Percentiles rank a stretch among this genome's conserved stretches.
Conservation (phyloP, 2,888 invertebrate species). For the Rhagonycha fulva region DNA sequence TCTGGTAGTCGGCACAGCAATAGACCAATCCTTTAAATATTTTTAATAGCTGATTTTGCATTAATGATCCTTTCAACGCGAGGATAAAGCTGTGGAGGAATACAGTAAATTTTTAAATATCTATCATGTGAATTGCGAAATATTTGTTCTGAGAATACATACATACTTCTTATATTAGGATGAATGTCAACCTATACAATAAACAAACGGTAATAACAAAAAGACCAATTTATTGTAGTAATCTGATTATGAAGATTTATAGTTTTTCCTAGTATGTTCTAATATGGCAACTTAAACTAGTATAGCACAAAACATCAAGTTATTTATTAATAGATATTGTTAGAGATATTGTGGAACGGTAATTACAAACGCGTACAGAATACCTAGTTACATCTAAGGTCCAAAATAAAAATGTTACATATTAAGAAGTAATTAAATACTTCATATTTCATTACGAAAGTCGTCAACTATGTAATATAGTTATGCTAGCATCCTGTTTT, state of each 20-base stretch:
- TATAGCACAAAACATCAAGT: slow-evolving; percentile 11
- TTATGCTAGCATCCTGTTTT: neutral
- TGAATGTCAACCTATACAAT: neutral
- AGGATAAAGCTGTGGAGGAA: too few relatives aligned
- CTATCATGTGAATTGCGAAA: neutral
- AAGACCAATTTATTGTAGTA: slow-evolving; percentile 10
- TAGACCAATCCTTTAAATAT: too few relatives aligned
- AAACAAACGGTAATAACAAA: slow-evolving; percentile 9
- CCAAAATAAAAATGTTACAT: neutral
- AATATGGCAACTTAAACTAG: slow-evolving; percentile 19
- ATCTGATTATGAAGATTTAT: slow-evolving; percentile 21
- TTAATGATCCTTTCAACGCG: too few relatives aligned
- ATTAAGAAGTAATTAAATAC: neutral
- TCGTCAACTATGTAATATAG: neutral
- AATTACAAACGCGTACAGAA: slow-evolving; percentile 7
- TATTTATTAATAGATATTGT: slow-evolving; percentile 17
- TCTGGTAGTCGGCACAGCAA: too few relatives aligned
- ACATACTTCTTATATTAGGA: neutral
- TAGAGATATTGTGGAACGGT: slow-evolving; percentile 10
- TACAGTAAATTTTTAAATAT: too few relatives aligned
- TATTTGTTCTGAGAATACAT: neutral
- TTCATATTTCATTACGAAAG: neutral
- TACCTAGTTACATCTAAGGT: neutral
- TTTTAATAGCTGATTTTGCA: too few relatives aligned
- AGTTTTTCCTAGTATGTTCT: slow-evolving; percentile 10